Evolutionary conservation across 2,113 vertebrate species (phyloP).

Genomic region (Campylomormyrus tamandua): DNA sequence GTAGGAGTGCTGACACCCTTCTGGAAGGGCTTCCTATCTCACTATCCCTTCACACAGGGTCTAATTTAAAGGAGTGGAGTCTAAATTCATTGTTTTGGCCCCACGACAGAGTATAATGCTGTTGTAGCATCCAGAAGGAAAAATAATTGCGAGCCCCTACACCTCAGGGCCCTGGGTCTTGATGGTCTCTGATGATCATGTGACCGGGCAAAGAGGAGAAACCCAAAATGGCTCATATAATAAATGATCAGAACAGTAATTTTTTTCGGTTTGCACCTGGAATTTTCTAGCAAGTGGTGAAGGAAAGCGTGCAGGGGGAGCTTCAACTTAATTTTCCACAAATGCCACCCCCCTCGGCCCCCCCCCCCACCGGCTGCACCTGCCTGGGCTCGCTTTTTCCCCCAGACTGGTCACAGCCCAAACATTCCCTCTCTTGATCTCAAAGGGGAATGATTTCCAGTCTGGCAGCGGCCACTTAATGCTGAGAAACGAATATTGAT

Average conservation of each 20-base stretch:
- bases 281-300: neutral
- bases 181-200: neutral
- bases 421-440: neutral
- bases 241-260: neutral
- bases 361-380: neutral
- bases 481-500: neutral
- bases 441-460: neutral
- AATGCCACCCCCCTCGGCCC: neutral
- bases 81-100: neutral
- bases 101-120: neutral
- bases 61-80: neutral
- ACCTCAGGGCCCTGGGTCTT: neutral
- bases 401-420: neutral
- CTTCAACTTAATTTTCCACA: neutral
- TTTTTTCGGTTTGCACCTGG: conserved; percentile 10
- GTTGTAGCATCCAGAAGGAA: neutral
- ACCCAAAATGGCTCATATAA: neutral
- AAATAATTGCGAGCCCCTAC: neutral
- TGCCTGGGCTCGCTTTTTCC: neutral
- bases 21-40: neutral
- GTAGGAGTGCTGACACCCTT: neutral
- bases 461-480: neutral
- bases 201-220: neutral
- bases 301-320: neutral
- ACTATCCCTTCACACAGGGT: neutral